Conservation (phyloP, 2,113 vertebrate species). For the Microtus montanus region DNA sequence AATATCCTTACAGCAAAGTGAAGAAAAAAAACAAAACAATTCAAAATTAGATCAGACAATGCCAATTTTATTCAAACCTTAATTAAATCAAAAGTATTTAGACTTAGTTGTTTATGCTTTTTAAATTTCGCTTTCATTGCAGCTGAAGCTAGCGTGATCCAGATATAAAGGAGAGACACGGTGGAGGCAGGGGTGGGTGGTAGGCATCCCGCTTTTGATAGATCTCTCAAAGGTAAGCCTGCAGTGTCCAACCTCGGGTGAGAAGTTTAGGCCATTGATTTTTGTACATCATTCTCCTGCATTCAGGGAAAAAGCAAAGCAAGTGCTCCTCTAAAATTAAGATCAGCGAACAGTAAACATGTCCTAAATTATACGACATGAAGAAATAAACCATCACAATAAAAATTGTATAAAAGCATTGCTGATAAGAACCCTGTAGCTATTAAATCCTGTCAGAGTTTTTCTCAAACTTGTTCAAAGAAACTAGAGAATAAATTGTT, state of each 20-base stretch:
- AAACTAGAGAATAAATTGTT: not conserved
- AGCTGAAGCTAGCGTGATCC: not conserved
- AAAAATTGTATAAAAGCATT: not conserved
- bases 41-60: not conserved
- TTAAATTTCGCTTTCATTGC: slow-evolving; percentile 44
- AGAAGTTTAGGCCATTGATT: not conserved
- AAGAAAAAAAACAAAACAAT: not conserved
- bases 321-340: not conserved
- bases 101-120: not conserved
- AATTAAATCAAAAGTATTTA: slow-evolving; percentile 36
- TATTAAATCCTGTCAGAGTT: not conserved
- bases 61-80: not conserved
- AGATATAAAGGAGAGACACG: not conserved
- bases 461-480: slow-evolving; percentile 13
- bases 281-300: not conserved
- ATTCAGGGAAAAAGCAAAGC: slow-evolving; percentile 2
- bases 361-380: not conserved
- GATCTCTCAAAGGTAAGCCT: not conserved
- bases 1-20: slow-evolving; percentile 26
- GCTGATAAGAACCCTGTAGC: not conserved
- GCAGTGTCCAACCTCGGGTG: not conserved
- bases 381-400: slow-evolving; percentile 14
- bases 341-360: not conserved
- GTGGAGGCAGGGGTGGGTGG: not conserved
- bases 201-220: not conserved